Percentiles rank a stretch among this genome's conserved stretches.
Conservation (phyloP, 1,140 invertebrate species). For the Aphaenogaster ashmeadi region DNA sequence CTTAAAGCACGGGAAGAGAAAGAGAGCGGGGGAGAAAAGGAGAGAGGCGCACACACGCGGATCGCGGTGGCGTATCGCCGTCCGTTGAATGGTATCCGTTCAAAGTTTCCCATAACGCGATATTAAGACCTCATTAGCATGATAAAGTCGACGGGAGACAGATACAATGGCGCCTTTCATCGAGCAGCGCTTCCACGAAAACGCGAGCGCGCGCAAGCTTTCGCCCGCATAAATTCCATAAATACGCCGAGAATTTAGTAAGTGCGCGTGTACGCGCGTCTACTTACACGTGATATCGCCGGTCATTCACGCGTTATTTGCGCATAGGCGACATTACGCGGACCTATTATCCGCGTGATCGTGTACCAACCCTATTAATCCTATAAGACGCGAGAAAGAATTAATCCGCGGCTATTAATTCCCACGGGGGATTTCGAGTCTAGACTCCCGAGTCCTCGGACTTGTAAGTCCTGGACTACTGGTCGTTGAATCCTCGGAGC, state of each 20-base stretch:
- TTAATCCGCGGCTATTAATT: not conserved
- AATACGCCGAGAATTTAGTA: slow-evolving; percentile 31
- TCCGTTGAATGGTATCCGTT: slow-evolving; percentile 67
- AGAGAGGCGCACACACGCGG: not conserved
- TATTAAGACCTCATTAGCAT: slow-evolving; percentile 69
- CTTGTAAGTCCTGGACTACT: not conserved
- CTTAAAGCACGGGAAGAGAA: slow-evolving; percentile 33
- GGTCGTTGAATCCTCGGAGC: not conserved
- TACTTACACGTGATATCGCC: not conserved
- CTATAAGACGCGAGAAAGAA: not conserved
- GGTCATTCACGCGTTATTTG: not conserved
- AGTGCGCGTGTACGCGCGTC: not conserved
- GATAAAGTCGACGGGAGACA: slow-evolving; percentile 61
- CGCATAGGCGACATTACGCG: not conserved
- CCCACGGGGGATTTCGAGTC: not conserved
- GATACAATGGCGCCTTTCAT: slow-evolving; percentile 68
- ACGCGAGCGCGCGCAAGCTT: slow-evolving; percentile 25
- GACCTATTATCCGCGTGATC: not conserved
- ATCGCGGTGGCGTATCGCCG: slow-evolving; percentile 25
- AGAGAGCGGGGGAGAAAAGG: not conserved
- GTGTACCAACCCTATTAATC: too few species aligned
- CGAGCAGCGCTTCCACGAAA: slow-evolving; percentile 32
- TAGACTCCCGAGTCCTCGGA: not conserved
- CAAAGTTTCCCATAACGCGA: slow-evolving; percentile 66
- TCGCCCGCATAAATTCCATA: slow-evolving; percentile 26